Evolutionary conservation across 2,113 vertebrate species (phyloP).

Genomic region (Takifugu bimaculatus): DNA sequence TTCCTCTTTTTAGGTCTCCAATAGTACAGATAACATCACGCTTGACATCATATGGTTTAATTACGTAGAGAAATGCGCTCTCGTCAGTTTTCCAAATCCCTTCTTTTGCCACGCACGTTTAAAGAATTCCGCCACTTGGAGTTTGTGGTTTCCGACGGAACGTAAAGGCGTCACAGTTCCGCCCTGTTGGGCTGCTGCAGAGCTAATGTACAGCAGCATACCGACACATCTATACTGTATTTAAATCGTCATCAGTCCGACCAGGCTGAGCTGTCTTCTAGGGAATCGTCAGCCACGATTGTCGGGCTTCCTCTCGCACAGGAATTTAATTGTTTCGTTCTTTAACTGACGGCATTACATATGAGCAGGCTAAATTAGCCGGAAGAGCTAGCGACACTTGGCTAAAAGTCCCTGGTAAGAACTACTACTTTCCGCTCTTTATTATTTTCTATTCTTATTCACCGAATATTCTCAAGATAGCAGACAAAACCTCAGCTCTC

Average conservation of each 20-base stretch:
- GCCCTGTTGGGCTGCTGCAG: conserved; percentile 42
- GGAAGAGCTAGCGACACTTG: conserved; percentile 45
- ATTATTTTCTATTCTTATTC: conserved; percentile 13
- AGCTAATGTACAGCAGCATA: conserved; percentile 43
- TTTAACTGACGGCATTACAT: conserved; percentile 8
- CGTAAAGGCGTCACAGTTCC: conserved; percentile 53
- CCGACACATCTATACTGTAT: conserved; percentile 11
- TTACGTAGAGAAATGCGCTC: too few relatives aligned
- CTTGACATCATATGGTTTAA: too few relatives aligned
- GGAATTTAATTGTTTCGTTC: neutral
- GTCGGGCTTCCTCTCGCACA: neutral
- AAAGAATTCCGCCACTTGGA: neutral
- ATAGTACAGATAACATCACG: too few relatives aligned
- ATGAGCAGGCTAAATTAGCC: conserved; percentile 32
- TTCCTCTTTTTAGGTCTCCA: too few relatives aligned
- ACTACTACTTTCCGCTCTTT: conserved; percentile 47
- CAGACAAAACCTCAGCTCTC: conserved; percentile 6
- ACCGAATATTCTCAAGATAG: conserved; percentile 7
- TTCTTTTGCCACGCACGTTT: neutral
- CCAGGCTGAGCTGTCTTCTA: too few relatives aligned
- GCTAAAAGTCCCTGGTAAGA: conserved; percentile 59
- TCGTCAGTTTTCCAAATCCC: too few relatives aligned
- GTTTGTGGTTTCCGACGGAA: conserved; percentile 27
- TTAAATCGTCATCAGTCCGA: neutral
- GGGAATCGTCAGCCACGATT: neutral